Evolutionary conservation across 2,113 vertebrate species (phyloP).

Genomic region (Marmota monax): DNA sequence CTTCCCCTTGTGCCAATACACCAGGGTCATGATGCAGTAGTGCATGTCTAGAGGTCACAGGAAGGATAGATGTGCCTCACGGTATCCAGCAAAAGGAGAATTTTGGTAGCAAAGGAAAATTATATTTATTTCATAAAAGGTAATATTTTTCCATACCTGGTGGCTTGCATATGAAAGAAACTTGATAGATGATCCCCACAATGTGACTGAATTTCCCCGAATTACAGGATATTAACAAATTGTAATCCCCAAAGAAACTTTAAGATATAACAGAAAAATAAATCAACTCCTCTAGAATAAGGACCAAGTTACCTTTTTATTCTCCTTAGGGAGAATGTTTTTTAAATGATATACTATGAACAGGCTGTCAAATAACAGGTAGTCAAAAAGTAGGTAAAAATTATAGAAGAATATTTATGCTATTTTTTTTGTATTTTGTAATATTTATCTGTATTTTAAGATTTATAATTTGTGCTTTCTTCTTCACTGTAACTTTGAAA

Average conservation of each 20-base stretch:
- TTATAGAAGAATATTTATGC: not conserved
- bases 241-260: not conserved
- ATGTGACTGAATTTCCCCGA: not conserved
- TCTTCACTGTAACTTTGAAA: not conserved
- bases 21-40: not conserved
- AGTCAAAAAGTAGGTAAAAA: not conserved
- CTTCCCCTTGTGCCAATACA: not conserved
- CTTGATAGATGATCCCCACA: not conserved
- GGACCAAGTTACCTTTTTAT: not conserved
- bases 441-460: not conserved
- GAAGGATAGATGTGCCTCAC: fast-evolving
- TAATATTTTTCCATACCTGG: not conserved
- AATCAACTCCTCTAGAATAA: not conserved
- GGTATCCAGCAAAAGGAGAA: not conserved
- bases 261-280: not conserved
- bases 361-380: not conserved
- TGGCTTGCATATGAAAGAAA: not conserved
- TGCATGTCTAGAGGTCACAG: fast-evolving
- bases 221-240: not conserved
- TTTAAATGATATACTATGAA: not conserved
- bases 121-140: not conserved
- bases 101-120: no score
- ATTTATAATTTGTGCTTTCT: not conserved
- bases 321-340: not conserved
- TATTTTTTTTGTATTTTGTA: no score